Base-by-base conservation (phyloP, 2,113 vertebrate genomes). In the Steatornis caripensis region DNA sequence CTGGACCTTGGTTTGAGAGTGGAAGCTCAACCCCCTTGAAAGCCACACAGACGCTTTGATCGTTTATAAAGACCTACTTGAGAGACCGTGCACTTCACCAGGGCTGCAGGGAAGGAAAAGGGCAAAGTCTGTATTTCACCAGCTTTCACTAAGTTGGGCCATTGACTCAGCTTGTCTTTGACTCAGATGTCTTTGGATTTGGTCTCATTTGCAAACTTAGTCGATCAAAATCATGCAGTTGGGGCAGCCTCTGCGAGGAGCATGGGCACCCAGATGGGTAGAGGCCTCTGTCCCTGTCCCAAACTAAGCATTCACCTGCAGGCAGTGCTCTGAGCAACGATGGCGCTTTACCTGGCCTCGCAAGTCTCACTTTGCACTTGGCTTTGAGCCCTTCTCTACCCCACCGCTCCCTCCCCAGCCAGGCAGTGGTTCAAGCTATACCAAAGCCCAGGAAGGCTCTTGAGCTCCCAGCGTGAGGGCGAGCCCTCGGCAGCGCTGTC, bases 31-130 rank as follows among this genome's bases (percentile, higher is more conserved):
- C 26, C 16, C 79, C 48, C 89, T 74, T 81, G 90, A 93, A 96
- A 93, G 76, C 84, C 77, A 55, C 85, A 84, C 87, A 96, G 92
- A 61, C 0, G 2, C 93, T 97, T 97, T 97, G 94, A 97, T 95
- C 69, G 0, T 46, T 84, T 91, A 55, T 91, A 95, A 95, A 90
- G 94, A 79, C 87, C 80, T 89, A 36, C 64, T 95, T 87, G 60
- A 94, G 89, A 89, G 61, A 57, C 61, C 3, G 1, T 43, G 83
- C 65, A 27, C 76, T 92, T 95, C 57, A 58, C 45, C 46, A 55
- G 72, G 68, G 55, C 61, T 95, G 90, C 48, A 43, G 80, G 86
- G 36, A 90, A 85, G 86, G 89, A 81, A 95, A 77, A 68, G 79
- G 36, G 76, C 68, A 58, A 45, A 49, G 82, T 62, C 74, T 76